A percentile compares a stretch with the other conserved stretches of the same genome.
These are phyloP conservation scores for Physella acuta DNA, from an alignment of 1,140 invertebrate species.

Conservation along the genomic window DNA sequence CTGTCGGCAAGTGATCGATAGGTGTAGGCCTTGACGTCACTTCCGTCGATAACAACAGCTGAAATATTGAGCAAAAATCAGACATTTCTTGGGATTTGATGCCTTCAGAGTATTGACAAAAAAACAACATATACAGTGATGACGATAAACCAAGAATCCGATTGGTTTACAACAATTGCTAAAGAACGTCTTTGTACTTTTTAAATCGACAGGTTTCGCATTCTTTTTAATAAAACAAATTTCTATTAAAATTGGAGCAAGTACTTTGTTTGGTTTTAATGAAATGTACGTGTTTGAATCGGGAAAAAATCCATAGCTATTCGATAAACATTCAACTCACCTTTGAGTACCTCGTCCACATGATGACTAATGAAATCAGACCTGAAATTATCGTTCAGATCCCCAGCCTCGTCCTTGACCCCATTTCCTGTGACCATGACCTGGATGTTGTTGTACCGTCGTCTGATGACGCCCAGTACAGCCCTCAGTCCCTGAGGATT, in stretches of 20 bases:
- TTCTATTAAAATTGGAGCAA: background rate
- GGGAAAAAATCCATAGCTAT: background rate
- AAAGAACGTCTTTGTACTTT: background rate
- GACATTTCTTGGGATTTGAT: background rate
- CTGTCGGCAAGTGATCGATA: constrained; percentile 78
- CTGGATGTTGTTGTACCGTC: constrained; percentile 65
- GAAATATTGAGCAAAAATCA: constrained; percentile 13
- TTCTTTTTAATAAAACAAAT: background rate
- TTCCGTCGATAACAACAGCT: constrained; percentile 69
- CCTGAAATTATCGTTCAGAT: constrained; percentile 31
- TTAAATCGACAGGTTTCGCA: background rate
- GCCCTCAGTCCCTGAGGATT: constrained; percentile 65
- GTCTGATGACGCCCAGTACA: constrained; percentile 66
- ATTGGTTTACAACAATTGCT: too few species aligned
- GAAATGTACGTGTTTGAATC: background rate
- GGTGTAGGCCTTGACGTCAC: constrained; percentile 70
- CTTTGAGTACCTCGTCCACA: constrained; percentile 45
- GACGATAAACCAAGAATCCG: background rate
- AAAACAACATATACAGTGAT: too few species aligned
- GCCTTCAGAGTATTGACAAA: too few species aligned
- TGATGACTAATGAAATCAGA: constrained; percentile 31
- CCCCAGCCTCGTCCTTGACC: constrained; percentile 54
- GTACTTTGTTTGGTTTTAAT: background rate
- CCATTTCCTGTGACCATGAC: constrained; percentile 74
- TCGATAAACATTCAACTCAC: constrained; percentile 23